Evolutionary conservation across 2,888 invertebrate species (phyloP), one percentile per base, ranked within the genome.

Genomic region (Drosophila kambysellisi): DNA sequence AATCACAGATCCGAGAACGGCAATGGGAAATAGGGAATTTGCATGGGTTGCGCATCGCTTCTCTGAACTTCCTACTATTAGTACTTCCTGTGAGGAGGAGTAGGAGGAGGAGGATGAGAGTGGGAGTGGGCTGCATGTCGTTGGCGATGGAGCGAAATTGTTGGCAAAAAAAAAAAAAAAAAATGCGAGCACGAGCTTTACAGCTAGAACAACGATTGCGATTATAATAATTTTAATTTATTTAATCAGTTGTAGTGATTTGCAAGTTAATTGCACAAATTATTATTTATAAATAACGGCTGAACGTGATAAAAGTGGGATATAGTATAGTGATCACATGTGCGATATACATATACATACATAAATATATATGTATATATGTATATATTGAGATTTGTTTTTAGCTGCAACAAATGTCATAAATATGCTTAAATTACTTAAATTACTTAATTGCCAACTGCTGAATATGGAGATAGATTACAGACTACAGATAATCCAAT

Each of bases 261-360:
- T 88, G 72, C 76, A 72, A 86, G 69, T 81, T 86, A 88, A 83
- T 88, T 86, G 83, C 82, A 79, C 81, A 79, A 85, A 81, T 85
- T 85, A 82, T 70, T 73, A 64, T 76, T 71, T 82, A 81, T 79
- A 72, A 87, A 83, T 81, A 76, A 67, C 60, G 73, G 67, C 53
- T 56, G 63, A 70, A 71, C 57, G 68, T 59, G 67, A 64, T 51
- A 20, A 48, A 65, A 67, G 25, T 62, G 37, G 41, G 62, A 72
- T 43, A 33, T 51, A 12, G 39, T 54, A 54, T 15, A 35, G 29
- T 17, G 53, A 58, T 66, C 74, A 74, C 78, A 66, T 77, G 65
- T 43, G 61, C 20, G 52, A 46, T n/a, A 63, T 51, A 48, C 29
- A 33, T 6, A 52, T 25, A 30, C 25, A 25, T 12, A 35, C 17